Base-by-base conservation (phyloP, 37 sponge, comb jelly and placozoan species). In the Halisarca cf. caerulea region DNA sequence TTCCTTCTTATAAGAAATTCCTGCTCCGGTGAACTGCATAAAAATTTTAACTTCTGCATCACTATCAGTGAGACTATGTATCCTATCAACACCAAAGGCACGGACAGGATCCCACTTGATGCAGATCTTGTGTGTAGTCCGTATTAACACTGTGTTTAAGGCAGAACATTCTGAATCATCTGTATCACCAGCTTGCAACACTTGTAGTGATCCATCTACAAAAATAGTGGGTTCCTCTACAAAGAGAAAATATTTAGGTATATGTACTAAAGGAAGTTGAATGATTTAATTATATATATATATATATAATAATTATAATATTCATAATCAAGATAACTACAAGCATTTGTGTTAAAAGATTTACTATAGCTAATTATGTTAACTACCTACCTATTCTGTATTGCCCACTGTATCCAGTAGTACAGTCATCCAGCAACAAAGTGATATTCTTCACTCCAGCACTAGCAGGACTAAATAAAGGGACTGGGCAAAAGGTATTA, bases 301-400 rank as follows among this genome's bases (percentile, higher is more conserved):
- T 11, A 47, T 47, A n/a, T n/a, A n/a, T n/a, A n/a, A n/a, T n/a
- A n/a, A n/a, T n/a, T n/a, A n/a, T n/a, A n/a, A n/a, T n/a, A n/a
- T n/a, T n/a, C n/a, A n/a, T n/a, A n/a, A n/a, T n/a, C n/a, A n/a
- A n/a, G n/a, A n/a, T n/a, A n/a, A n/a, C n/a, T n/a, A n/a, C n/a
- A n/a, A n/a, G n/a, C n/a, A n/a, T n/a, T n/a, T n/a, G n/a, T n/a
- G n/a, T n/a, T n/a, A n/a, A n/a, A n/a, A n/a, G n/a, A n/a, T n/a
- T n/a, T n/a, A n/a, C n/a, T n/a, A n/a, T n/a, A n/a, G n/a, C n/a
- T n/a, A n/a, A n/a, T n/a, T n/a, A n/a, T n/a, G n/a, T n/a, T n/a
- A n/a, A n/a, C n/a, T n/a, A 40, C 77, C 41, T 23, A 74, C 77
- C 77, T 23, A 74, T 25, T 74, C 77, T 74, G 25, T 74, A 74